Evolutionary conservation across 2,797 vertebrate genomes (phyloP), one percentile per base, ranked within the genome.

Genomic region (Phrynocephalus vlangalii): DNA sequence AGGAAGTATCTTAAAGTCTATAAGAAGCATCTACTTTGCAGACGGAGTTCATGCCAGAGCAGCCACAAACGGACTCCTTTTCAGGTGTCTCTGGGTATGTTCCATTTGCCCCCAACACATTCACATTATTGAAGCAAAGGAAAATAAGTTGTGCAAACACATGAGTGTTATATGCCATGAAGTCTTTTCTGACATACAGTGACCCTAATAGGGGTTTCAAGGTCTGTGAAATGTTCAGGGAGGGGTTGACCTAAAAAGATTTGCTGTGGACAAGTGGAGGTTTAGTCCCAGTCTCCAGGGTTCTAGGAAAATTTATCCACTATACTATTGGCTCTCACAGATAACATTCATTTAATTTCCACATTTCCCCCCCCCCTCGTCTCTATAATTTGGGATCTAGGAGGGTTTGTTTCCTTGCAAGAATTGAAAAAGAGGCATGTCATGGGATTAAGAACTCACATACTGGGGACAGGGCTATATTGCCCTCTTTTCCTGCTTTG

Each of bases 41-140:
- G 85, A n/a, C 44, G 75, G 70, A 73, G 9, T 48, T 44, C 2
- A 0, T 0, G 20, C n/a, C 48, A 0, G 0, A 60, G 50, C 20
- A 71, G 81, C 79, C 79, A 26, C 50, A 68, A 67, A 38, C 26
- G 13, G 87, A 24, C 76, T 87, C 6, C 6, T 18, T 52, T 56
- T 33, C 28, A 77, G 60, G 48, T 15, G 5, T 44, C 38, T 44
- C 38, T 44, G 3, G 50, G 11, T 33, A 15, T 13, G 48, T 8
- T 28, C 48, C 50, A 28, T 50, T 50, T 33, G 6, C 1, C 38
- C 38, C 48, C 70, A 73, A 3, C 22, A 75, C 26, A 80, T 79
- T 6, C 9, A 73, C 8, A 48, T 79, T 72, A 84, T 63, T 60
- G 13, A n/a, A n/a, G 68, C 10, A 73, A 73, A 73, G 71, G 38